A percentile compares a stretch with the other conserved stretches of the same genome.
phyloP scores from a whole-genome alignment of 2,113 vertebrate genomes.

The Saimiri boliviensis region DNA sequence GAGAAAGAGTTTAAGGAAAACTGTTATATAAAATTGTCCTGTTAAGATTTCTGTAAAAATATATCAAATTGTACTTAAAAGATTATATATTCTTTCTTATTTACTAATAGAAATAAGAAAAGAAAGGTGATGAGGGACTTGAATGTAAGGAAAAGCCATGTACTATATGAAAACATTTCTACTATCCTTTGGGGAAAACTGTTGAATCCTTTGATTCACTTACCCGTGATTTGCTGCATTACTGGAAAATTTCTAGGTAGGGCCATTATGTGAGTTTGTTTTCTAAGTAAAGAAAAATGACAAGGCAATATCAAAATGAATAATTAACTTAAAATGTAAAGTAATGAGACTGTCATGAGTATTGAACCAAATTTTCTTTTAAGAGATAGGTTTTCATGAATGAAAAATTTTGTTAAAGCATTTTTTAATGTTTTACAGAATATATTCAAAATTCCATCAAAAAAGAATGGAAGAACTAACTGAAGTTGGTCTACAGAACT shows the following conservation, averaged over 20 bases:
- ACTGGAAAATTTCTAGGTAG: not conserved
- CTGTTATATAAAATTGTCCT: constrained; percentile 24
- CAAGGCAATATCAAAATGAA: not conserved
- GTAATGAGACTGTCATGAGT: not conserved
- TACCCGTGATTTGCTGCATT: not conserved
- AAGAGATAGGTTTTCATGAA: constrained; percentile 25
- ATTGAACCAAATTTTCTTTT: constrained; percentile 5
- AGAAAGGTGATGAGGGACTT: not conserved
- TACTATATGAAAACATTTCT: not conserved
- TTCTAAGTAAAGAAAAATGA: constrained; percentile 14
- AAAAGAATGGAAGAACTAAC: constrained; percentile 96
- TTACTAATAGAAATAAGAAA: constrained; percentile 37
- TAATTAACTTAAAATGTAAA: not conserved
- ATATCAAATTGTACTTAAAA: constrained; percentile 6
- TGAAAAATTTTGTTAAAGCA: not conserved
- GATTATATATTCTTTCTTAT: not conserved
- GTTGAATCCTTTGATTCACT: not conserved
- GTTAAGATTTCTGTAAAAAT: constrained; percentile 15
- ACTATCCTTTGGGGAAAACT: not conserved
- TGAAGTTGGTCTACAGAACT: constrained; percentile 94
- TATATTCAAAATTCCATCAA: constrained; percentile 97
- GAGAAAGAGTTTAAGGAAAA: constrained; percentile 48
- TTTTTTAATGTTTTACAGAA: constrained; percentile 82
- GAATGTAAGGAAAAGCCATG: not conserved
- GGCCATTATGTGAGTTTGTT: not conserved